Conservation (phyloP, 2,113 vertebrate genomes). For the Solea senegalensis region DNA sequence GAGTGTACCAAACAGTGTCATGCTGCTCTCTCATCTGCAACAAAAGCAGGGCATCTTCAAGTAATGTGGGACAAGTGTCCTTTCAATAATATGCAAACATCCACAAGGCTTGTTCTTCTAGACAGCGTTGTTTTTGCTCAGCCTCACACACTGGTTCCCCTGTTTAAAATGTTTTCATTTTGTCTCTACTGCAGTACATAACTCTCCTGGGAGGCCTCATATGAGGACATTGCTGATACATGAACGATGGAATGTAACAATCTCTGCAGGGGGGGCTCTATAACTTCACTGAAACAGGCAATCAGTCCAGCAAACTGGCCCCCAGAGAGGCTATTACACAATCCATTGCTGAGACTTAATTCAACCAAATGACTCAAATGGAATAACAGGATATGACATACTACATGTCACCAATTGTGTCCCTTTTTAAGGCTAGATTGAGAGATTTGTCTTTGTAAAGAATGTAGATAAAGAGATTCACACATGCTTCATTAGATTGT, state of each 20-base stretch:
- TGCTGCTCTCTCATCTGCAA: constrained; percentile 3
- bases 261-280: constrained; percentile 53
- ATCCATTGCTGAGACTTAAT: constrained; percentile 11
- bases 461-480: no score
- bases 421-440: constrained; percentile 1
- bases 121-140: constrained; percentile 4
- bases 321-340: constrained; percentile 46
- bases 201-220: constrained; percentile 4
- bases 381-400: constrained; percentile 54
- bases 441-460: neutral
- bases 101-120: constrained; percentile 36
- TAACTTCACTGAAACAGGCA: constrained; percentile 38
- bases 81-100: constrained; percentile 59
- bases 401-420: constrained; percentile 8
- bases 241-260: constrained; percentile 56
- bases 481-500: no score
- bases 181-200: constrained; percentile 21
- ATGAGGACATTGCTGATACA: constrained; percentile 55
- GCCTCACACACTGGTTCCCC: constrained; percentile 5
- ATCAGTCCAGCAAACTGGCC: constrained; percentile 10
- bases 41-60: constrained; percentile 12
- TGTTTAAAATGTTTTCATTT: constrained; percentile 48
- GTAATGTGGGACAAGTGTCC: constrained; percentile 24
- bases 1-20: constrained; percentile 17
- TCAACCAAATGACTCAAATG: constrained; percentile 38